Percentiles rank a stretch among this genome's conserved stretches.
Conservation (phyloP, 2,797 vertebrate genomes). For the Danio tinwini region DNA sequence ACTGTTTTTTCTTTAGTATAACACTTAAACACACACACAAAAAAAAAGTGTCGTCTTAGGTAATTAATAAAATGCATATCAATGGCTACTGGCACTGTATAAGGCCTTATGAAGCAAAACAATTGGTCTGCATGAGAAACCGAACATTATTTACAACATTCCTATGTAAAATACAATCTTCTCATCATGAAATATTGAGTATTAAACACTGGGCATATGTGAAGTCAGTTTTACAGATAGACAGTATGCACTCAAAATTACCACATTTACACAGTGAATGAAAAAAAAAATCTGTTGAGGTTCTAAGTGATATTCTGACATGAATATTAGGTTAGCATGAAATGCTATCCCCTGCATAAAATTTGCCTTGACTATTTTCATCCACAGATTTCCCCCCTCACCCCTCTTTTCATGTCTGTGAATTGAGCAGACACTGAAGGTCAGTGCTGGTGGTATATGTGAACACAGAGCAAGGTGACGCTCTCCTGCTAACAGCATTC, state of each 20-base stretch:
- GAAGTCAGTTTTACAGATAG: too few relatives aligned
- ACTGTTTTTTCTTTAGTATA: too few relatives aligned
- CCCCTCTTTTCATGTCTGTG: conserved; percentile 5
- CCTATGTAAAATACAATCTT: too few relatives aligned
- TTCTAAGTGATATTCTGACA: background rate
- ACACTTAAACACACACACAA: too few relatives aligned
- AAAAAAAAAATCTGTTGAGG: background rate
- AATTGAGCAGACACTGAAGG: conserved; percentile 36
- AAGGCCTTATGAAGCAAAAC: too few relatives aligned
- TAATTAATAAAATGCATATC: too few relatives aligned
- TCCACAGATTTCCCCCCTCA: background rate
- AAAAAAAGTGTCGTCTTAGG: too few relatives aligned
- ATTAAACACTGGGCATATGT: too few relatives aligned
- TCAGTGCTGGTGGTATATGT: conserved; percentile 31
- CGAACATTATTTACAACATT: too few relatives aligned
- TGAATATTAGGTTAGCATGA: background rate
- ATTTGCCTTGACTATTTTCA: conserved; percentile 18
- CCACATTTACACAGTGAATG: background rate
- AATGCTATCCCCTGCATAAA: background rate
- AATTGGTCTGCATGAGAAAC: too few relatives aligned
- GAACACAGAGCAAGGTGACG: conserved; percentile 25
- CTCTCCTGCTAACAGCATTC: conserved; percentile 42
- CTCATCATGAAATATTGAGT: too few relatives aligned
- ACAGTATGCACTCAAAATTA: background rate
- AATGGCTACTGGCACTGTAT: too few relatives aligned